A percentile compares a stretch with the other conserved stretches of the same genome.
Conservation (phyloP, 2,113 vertebrate genomes). For the Chrysochloris asiatica region DNA sequence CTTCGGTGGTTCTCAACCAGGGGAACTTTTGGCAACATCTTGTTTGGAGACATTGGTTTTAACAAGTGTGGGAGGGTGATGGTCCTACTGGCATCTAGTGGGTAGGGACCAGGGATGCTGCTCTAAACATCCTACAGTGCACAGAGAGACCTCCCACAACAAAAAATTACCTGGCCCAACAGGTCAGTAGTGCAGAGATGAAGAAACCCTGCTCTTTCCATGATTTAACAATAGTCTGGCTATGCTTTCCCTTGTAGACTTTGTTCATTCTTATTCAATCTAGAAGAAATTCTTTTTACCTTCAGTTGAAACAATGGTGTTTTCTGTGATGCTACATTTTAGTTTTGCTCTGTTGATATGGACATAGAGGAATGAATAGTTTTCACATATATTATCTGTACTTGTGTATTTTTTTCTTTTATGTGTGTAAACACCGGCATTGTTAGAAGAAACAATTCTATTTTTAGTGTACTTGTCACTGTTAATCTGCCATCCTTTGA, state of each 20-base stretch:
- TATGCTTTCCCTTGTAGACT: background rate
- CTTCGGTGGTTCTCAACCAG: background rate
- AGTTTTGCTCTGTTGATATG: background rate
- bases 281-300: background rate
- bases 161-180: background rate
- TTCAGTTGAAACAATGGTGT: background rate
- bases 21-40: background rate
- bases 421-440: background rate
- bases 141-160: background rate
- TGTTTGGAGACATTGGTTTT: background rate
- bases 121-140: background rate
- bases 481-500: background rate
- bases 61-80: background rate
- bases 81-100: background rate
- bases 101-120: background rate
- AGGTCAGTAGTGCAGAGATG: too few species aligned
- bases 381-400: background rate
- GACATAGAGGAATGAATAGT: background rate
- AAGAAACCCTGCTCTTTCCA: background rate
- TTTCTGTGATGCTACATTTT: background rate
- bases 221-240: background rate
- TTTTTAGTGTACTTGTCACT: background rate
- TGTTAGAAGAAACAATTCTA: background rate
- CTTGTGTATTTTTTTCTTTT: conserved; percentile 7
- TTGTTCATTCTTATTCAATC: background rate